These are phyloP conservation scores for Himalopsyche tibetana DNA, from an alignment of 2,888 invertebrate genomes.

Conservation along the genomic window DNA sequence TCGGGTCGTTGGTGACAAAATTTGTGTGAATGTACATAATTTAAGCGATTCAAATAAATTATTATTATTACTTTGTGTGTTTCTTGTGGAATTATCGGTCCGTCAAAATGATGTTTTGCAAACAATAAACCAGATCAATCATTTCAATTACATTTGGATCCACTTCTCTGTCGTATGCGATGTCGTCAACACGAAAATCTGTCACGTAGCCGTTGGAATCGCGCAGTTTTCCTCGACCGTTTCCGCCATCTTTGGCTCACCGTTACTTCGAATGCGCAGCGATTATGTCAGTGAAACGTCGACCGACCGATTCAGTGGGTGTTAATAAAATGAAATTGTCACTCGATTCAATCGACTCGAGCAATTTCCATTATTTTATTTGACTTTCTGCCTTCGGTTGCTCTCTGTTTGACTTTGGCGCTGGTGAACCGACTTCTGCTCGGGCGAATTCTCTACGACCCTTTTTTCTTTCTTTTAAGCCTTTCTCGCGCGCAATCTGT, in stretches of 20 bases:
- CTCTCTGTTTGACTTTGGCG: neutral
- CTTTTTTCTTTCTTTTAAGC: neutral
- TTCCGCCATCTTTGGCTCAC: neutral
- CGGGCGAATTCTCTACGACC: neutral
- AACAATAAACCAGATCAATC: no score
- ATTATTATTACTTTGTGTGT: no score
- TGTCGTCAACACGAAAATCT: no score
- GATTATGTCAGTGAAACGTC: conserved; percentile 1
- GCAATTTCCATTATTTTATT: conserved; percentile 30
- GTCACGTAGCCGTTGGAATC: neutral
- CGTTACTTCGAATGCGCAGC: neutral
- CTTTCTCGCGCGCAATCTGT: neutral
- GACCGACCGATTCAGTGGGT: conserved; percentile 18
- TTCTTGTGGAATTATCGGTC: no score
- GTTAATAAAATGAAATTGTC: conserved; percentile 26
- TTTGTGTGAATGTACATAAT: no score
- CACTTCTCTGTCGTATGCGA: no score
- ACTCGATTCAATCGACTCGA: conserved; percentile 21
- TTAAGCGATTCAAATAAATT: no score
- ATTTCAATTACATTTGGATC: no score
- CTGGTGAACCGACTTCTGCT: conserved; percentile 11
- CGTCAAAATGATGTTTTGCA: no score
- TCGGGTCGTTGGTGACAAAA: no score
- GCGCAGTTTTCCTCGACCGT: neutral
- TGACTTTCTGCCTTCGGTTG: neutral